These are phyloP conservation scores for Pteronura brasiliensis DNA, from an alignment of 2,113 vertebrate species.

Conservation along the genomic window DNA sequence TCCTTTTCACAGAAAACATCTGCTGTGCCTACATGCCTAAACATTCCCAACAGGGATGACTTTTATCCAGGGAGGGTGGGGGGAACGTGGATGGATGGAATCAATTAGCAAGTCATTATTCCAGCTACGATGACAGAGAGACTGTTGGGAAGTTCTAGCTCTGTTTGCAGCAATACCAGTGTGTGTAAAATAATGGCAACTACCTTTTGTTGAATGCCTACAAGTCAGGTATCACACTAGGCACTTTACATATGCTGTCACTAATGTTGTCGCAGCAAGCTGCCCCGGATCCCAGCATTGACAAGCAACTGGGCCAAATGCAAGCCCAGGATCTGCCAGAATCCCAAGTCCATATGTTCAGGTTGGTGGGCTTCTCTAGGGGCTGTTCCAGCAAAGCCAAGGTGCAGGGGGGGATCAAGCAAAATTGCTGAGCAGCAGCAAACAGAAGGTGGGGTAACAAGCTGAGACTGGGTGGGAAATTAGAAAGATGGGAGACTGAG, in stretches of 20 bases:
- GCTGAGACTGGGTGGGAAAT: background rate
- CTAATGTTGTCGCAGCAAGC: background rate
- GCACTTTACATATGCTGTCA: background rate
- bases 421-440: background rate
- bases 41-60: background rate
- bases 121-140: background rate
- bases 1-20: conserved; percentile 31
- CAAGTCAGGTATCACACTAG: background rate
- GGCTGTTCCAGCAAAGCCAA: background rate
- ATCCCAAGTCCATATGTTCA: background rate
- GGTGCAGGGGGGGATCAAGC: background rate
- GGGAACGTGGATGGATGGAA: background rate
- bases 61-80: background rate
- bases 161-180: background rate
- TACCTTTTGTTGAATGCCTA: background rate
- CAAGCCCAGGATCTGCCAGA: background rate
- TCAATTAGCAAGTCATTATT: background rate
- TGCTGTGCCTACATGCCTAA: background rate
- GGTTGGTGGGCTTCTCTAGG: background rate
- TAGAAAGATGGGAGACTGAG: background rate
- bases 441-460: background rate
- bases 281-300: background rate
- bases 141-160: background rate
- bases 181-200: background rate
- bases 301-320: background rate